Evolutionary conservation across 1,140 invertebrate genomes (phyloP), one percentile per base, ranked within the genome.

Genomic region (Pteromalus puparum): DNA sequence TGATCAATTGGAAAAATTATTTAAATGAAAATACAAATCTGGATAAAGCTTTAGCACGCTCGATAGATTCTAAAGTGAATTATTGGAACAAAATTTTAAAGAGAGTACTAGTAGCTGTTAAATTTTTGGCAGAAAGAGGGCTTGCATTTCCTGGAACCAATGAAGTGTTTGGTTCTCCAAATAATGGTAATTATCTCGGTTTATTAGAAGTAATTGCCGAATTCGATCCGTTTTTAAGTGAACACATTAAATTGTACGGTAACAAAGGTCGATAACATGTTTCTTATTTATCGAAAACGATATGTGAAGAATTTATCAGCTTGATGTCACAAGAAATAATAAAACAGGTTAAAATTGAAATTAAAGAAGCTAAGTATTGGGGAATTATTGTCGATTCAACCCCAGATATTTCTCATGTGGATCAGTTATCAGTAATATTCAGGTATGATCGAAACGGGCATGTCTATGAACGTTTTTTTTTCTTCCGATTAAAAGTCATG

Each of bases 341-440:
- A 65, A 13, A 73, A 67, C 24, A 38, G 26, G 80, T 84, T 9
- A 70, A 42, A 67, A 18, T 68, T 48, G 68, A 85, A 79, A 77
- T 87, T 5, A 79, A 87, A 67, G 28, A 70, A 74, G 73, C 78
- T 4, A 87, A 87, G 74, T 87, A 87, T 72, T 87, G 42, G 42
- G 81, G 72, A 18, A 10, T 85, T 30, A 72, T 74, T 77, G 84
- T 92, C n/a, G 91, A 92, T 88, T 92, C 90, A 9, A 91, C 90
- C 26, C 89, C 90, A 67, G 90, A 93, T 87, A 86, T 91, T 72
- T 83, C 87, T 15, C 87, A 91, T 75, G 86, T 88, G 0, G 91
- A 93, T 86, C 90, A 93, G 85, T 86, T 93, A n/a, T 87, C 88
- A 78, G 28, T 89, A 77, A 81, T 90, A 12, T 83, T 91, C 53